Conservation (phyloP, 2,888 invertebrate species). For the Ornithoptera priamus region DNA sequence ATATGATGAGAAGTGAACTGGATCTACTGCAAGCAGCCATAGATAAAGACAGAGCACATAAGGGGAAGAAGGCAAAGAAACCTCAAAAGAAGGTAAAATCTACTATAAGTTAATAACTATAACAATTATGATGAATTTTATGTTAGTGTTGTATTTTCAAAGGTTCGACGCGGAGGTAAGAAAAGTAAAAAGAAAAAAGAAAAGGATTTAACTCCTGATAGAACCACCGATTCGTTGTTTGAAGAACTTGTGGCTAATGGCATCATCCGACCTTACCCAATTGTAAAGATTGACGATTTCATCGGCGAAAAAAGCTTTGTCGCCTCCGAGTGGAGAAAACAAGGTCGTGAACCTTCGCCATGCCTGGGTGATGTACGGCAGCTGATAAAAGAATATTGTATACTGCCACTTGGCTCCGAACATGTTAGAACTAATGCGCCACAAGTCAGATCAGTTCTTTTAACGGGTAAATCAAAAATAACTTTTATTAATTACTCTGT, state of each 20-base stretch:
- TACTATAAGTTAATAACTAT: not conserved
- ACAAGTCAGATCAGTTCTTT: constrained; percentile 87
- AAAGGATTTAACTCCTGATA: constrained; percentile 95
- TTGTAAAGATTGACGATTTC: constrained; percentile 84
- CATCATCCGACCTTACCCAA: constrained; percentile 90
- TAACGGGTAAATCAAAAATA: constrained; percentile 79
- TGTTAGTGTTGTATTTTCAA: not conserved
- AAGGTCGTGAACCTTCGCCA: constrained; percentile 75
- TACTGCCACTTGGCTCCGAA: constrained; percentile 90
- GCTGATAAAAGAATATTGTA: constrained; percentile 91
- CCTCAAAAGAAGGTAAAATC: constrained; percentile 82
- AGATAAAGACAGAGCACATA: constrained; percentile 84
- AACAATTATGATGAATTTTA: not conserved
- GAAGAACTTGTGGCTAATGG: constrained; percentile 95
- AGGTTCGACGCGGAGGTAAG: constrained; percentile 88
- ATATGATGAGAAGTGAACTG: constrained; percentile 85
- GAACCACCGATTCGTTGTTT: constrained; percentile 93
- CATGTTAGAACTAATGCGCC: constrained; percentile 85
- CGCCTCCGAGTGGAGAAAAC: constrained; percentile 71
- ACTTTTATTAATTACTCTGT: no score
- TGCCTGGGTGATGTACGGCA: constrained; percentile 91
- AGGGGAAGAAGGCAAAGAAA: constrained; percentile 89
- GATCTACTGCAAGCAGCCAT: constrained; percentile 86
- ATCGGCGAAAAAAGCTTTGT: constrained; percentile 90
- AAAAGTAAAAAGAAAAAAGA: constrained; percentile 96